Evolutionary conservation across 2,797 vertebrate species (phyloP), one percentile per base, ranked within the genome.

Genomic region (Leptodactylus fallax): DNA sequence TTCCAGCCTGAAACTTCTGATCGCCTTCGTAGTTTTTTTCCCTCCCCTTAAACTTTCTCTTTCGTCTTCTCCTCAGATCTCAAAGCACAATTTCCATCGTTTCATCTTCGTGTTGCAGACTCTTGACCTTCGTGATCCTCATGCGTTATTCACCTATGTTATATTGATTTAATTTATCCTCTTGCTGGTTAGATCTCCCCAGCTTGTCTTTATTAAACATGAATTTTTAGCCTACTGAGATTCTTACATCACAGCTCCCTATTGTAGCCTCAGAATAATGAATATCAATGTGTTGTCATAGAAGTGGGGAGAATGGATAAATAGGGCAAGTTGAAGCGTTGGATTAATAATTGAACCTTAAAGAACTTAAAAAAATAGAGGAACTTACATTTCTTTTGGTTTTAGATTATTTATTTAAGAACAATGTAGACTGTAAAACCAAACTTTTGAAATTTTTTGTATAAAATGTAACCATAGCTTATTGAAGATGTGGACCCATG

Each of bases 1-100:
- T 90, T 91, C 80, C 91, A 90, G 83, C 78, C 74, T 45, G n/a
- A 87, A 69, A 87, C 86, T 86, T 81, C 60, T 87, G 89, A 90
- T 91, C 90, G 72, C 58, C 67, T 84, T 49, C 45, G 17, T 6
- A 45, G 36, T 63, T 80, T 61, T 80, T 87, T 87, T 72, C 47
- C 8, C 36, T 61, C 88, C 9, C 16, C 51, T 76, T 81, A 81
- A 61, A 72, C 71, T 78, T 80, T 72, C 47, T 69, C 72, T 74
- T 27, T 88, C n/a, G 25, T 65, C 55, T 55, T 53, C 11, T 82
- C 71, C 19, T 76, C 25, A 81, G 83, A 85, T 81, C 76, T 60
- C 58, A n/a, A 45, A 83, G 79, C 47, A 21, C 69, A 51, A 55
- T 79, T 80, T 88, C 56, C 79, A 77, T 85, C 27, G 67, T 81